Percentiles rank a stretch among this genome's conserved stretches.
Conservation (phyloP, 30 jellyfish, hydroid and myxozoan genomes). For the Pelagia noctiluca region DNA sequence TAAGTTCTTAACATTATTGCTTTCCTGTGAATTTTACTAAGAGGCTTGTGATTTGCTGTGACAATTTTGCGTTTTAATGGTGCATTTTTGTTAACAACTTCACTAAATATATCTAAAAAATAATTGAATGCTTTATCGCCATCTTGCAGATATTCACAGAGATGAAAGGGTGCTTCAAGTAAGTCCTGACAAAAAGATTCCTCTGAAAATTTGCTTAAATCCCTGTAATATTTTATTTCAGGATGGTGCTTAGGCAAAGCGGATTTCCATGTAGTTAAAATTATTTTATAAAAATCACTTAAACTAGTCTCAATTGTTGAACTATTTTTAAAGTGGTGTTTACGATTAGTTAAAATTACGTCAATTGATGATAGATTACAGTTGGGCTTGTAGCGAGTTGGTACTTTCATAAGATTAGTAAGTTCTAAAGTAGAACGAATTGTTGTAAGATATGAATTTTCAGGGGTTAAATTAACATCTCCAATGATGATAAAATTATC, state of each 20-base stretch:
- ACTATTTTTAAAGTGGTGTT: constrained; percentile 29
- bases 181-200: neutral
- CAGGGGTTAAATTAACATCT: constrained; percentile 18
- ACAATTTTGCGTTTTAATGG: too few species aligned
- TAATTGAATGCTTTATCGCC: too few species aligned
- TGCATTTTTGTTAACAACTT: too few species aligned
- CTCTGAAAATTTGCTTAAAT: too few species aligned
- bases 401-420: constrained; percentile 14
- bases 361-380: constrained; percentile 13
- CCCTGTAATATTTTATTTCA: too few species aligned
- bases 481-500: constrained; percentile 21
- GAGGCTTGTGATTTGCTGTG: too few species aligned
- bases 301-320: constrained; percentile 20
- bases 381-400: constrained; percentile 13
- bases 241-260: too few species aligned
- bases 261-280: constrained; percentile 44
- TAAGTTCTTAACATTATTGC: too few species aligned
- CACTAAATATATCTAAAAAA: too few species aligned
- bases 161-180: neutral
- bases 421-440: neutral
- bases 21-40: too few species aligned
- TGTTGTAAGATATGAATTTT: neutral
- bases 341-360: neutral
- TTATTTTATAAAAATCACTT: constrained; percentile 37
- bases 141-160: too few species aligned